Conservation (phyloP, 2,113 vertebrate species). For the Coptodon rendalli region DNA sequence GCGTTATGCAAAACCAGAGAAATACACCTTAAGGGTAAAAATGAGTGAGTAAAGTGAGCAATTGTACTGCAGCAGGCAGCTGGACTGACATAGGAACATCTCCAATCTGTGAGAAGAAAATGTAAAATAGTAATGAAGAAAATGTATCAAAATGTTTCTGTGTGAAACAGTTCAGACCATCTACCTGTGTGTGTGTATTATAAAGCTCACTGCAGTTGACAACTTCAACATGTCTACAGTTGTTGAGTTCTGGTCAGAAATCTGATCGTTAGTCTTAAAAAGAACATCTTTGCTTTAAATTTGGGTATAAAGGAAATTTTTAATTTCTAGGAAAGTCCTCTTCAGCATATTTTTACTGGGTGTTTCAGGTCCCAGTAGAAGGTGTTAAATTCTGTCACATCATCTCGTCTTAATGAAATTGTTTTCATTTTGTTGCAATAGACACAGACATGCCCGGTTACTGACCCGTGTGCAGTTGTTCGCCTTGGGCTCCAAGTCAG, state of each 20-base stretch:
- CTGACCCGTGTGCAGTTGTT: conserved; percentile 94
- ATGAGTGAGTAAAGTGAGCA: not conserved
- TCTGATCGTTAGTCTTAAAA: not conserved
- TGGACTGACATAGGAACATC: not conserved
- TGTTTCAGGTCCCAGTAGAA: not conserved
- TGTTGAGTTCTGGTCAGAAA: not conserved
- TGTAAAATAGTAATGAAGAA: not conserved
- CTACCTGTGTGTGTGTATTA: not conserved
- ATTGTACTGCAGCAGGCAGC: not conserved
- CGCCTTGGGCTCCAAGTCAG: conserved; percentile 94
- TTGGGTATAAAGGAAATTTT: not conserved
- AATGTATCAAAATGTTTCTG: not conserved
- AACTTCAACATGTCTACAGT: not conserved
- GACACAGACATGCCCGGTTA: not conserved
- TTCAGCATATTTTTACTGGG: not conserved
- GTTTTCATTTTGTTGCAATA: not conserved
- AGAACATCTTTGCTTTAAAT: not conserved
- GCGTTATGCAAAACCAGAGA: not conserved
- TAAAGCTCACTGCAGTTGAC: not conserved
- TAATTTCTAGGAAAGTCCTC: not conserved
- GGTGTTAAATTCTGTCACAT: not conserved
- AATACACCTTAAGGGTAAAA: not conserved
- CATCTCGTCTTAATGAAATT: not conserved
- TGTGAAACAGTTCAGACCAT: not conserved
- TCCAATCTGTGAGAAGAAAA: not conserved